These are phyloP conservation scores for Dicrostonyx torquatus DNA, from an alignment of 2,797 vertebrate species.

Conservation along the genomic window DNA sequence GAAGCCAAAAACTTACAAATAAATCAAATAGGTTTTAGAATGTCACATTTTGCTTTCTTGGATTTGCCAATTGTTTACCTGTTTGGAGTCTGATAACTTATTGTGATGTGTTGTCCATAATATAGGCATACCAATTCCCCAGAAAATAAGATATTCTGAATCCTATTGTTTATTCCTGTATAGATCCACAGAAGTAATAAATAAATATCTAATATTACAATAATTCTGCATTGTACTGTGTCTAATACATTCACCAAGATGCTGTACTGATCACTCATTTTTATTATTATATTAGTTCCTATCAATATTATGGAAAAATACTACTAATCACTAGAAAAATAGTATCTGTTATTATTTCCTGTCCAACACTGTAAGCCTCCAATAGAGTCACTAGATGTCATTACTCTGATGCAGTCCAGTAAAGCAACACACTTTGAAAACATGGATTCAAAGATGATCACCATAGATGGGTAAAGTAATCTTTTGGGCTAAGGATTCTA, in stretches of 20 bases:
- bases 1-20: not conserved
- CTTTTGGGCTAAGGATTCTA: not conserved
- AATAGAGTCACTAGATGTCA: not conserved
- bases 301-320: not conserved
- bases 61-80: not conserved
- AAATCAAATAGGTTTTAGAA: not conserved
- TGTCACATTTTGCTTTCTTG: not conserved
- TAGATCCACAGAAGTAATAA: not conserved
- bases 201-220: not conserved
- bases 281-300: not conserved
- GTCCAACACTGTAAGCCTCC: not conserved
- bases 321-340: not conserved
- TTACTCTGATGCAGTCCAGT: not conserved
- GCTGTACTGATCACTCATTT: not conserved
- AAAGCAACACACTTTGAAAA: not conserved
- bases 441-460: not conserved
- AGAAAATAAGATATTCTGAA: not conserved
- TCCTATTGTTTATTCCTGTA: not conserved
- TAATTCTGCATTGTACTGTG: too few relatives aligned
- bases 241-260: not conserved
- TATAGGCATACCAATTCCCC: not conserved
- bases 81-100: not conserved
- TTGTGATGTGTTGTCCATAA: not conserved
- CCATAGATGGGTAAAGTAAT: not conserved
- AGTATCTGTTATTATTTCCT: not conserved